Evolutionary conservation across 2,888 invertebrate species (phyloP), one percentile per base, ranked within the genome.

Genomic region (Cheilosia variabilis): DNA sequence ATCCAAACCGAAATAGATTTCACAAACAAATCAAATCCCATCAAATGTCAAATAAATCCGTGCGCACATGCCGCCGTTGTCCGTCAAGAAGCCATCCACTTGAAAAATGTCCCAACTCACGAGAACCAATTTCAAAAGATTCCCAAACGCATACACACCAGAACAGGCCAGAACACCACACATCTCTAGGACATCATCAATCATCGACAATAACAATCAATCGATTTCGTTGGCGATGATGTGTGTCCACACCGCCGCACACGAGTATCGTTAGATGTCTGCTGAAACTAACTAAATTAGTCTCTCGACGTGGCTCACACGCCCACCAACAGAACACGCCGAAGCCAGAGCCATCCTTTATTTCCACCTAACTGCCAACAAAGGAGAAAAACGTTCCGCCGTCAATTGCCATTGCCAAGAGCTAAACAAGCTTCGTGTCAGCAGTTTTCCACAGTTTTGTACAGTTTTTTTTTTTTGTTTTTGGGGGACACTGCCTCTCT

Each of bases 131-230:
- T 73, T 69, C 31, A 69, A 79, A 79, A 84, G 83, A 79, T 69
- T 75, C 73, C 53, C 69, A 69, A 41, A 34, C 63, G 57, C 63
- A 57, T 45, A 62, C 63, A 60, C 53, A 83, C 5, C n/a, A n/a
- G n/a, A n/a, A n/a, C n/a, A n/a, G 37, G 37, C 37, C 13, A 22
- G 13, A 13, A 52, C 52, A 52, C 31, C 13, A 4, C 17, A 57
- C 41, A 66, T 79, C 76, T 62, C 72, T 52, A 66, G 62, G 57
- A 76, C 66, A 76, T 57, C 80, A 80, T 86, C 86, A 86, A 86
- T 86, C 86, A 86, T 76, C 80, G 27, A 45, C 72, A 72, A 83
- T 73, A 83, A 78, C 83, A 68, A 83, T 83, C 83, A 68, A 78
- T 76, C 80, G 71, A 80, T 75, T 72, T 66, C 34, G 43, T 57